phyloP scores from a whole-genome alignment of 2,113 vertebrate species.

The Sander vitreus region DNA sequence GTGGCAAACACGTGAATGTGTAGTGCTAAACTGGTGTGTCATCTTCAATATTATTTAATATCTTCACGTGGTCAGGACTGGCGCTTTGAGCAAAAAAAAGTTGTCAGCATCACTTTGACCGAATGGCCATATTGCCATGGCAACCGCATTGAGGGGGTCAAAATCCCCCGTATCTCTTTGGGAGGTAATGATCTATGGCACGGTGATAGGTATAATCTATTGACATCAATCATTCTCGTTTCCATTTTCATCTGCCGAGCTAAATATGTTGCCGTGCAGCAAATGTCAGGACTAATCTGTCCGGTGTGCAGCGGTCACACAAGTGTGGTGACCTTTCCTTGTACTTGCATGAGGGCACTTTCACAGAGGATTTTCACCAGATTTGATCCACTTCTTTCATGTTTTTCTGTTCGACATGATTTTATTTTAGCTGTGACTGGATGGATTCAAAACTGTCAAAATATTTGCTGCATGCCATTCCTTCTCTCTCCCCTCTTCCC shows the following conservation, averaged over 20 bases:
- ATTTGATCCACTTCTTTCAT: neutral
- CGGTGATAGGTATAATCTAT: constrained; percentile 33
- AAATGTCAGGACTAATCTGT: constrained; percentile 27
- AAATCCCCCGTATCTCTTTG: neutral
- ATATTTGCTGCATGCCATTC: neutral
- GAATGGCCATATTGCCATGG: constrained; percentile 24
- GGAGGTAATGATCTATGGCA: constrained; percentile 40
- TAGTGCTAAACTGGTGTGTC: neutral
- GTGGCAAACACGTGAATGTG: neutral
- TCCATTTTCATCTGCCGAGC: constrained; percentile 10
- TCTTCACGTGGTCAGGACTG: neutral
- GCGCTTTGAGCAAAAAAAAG: neutral
- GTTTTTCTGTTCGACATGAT: neutral
- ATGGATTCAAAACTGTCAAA: neutral
- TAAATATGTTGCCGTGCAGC: constrained; percentile 15
- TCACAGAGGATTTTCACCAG: neutral
- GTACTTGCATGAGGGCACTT: neutral
- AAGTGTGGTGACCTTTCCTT: constrained; percentile 20
- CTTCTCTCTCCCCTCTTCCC: too few species aligned
- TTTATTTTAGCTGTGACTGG: neutral
- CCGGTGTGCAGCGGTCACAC: neutral
- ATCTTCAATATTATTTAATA: too few species aligned
- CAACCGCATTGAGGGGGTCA: constrained; percentile 16
- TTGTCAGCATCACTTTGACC: constrained; percentile 2
- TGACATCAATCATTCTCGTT: constrained; percentile 42